Conservation (phyloP, 2,113 vertebrate species). For the Australoheros scitulus region DNA sequence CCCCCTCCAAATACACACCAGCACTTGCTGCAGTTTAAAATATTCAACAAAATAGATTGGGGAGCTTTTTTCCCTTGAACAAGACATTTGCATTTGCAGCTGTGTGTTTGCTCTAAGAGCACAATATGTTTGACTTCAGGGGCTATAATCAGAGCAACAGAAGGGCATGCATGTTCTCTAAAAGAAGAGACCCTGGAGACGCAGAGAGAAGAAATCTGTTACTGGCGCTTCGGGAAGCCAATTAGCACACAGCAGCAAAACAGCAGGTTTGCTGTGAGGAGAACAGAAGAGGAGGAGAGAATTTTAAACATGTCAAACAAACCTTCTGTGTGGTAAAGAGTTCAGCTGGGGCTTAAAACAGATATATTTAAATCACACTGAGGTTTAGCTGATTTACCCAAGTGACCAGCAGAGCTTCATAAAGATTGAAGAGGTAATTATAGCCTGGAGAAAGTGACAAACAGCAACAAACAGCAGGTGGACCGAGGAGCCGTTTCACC, state of each 20-base stretch:
- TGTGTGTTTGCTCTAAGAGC: constrained; percentile 36
- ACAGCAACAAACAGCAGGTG: not conserved
- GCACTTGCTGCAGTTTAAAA: constrained; percentile 23
- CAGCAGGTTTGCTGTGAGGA: constrained; percentile 10
- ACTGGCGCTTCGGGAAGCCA: constrained; percentile 36
- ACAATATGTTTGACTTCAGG: constrained; percentile 34
- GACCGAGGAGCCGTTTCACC: not conserved
- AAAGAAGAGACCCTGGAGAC: constrained; percentile 21
- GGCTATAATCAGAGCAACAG: constrained; percentile 35
- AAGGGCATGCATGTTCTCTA: constrained; percentile 21
- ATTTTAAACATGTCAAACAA: not conserved
- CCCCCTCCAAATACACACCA: constrained; percentile 34
- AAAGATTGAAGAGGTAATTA: constrained; percentile 1
- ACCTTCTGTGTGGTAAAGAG: not conserved
- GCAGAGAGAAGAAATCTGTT: constrained; percentile 7
- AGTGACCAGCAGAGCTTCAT: not conserved
- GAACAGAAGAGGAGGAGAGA: not conserved
- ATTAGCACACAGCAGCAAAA: constrained; percentile 47
- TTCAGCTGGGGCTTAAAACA: not conserved
- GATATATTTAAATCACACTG: not conserved
- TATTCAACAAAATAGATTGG: constrained; percentile 54
- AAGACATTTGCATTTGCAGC: constrained; percentile 55
- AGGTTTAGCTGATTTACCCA: not conserved
- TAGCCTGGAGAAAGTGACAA: not conserved
- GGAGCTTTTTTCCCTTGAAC: constrained; percentile 8